A percentile compares a stretch with the other conserved stretches of the same genome.
These are phyloP conservation scores for Hippolais icterina DNA, from an alignment of 2,113 vertebrate genomes.

Conservation along the genomic window DNA sequence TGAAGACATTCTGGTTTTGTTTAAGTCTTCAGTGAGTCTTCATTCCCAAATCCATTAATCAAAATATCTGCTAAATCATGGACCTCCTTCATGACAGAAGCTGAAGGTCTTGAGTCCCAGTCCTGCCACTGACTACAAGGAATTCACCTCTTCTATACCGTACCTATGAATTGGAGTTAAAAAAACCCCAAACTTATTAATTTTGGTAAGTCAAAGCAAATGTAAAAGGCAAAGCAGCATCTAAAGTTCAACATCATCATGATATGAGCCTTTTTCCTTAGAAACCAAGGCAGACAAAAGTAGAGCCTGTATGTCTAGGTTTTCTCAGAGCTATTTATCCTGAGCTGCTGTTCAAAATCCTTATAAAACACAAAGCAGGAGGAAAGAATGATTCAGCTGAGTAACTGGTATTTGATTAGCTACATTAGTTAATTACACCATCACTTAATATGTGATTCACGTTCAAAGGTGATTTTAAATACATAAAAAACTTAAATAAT, in stretches of 20 bases:
- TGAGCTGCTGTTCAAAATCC: not conserved
- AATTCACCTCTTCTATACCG: not conserved
- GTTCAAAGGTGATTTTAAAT: conserved; percentile 18
- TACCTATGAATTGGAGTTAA: not conserved
- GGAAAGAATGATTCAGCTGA: not conserved
- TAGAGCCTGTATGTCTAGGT: not conserved
- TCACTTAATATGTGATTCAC: not conserved
- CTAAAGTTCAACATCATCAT: not conserved
- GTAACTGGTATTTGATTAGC: not conserved
- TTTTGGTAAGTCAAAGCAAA: not conserved
- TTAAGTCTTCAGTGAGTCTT: not conserved
- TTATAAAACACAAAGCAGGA: conserved; percentile 13
- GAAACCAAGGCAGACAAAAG: not conserved
- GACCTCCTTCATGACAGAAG: not conserved
- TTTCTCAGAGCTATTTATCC: conserved; percentile 4
- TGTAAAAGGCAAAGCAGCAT: not conserved
- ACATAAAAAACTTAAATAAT: not conserved
- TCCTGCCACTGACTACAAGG: not conserved
- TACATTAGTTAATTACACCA: not conserved
- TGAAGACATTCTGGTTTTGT: not conserved
- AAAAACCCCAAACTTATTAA: not conserved
- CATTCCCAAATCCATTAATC: not conserved
- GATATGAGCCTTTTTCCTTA: not conserved
- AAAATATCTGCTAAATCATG: not conserved
- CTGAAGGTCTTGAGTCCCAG: not conserved